These are phyloP conservation scores for Eurois occulta DNA, from an alignment of 2,888 invertebrate species.

Conservation along the genomic window DNA sequence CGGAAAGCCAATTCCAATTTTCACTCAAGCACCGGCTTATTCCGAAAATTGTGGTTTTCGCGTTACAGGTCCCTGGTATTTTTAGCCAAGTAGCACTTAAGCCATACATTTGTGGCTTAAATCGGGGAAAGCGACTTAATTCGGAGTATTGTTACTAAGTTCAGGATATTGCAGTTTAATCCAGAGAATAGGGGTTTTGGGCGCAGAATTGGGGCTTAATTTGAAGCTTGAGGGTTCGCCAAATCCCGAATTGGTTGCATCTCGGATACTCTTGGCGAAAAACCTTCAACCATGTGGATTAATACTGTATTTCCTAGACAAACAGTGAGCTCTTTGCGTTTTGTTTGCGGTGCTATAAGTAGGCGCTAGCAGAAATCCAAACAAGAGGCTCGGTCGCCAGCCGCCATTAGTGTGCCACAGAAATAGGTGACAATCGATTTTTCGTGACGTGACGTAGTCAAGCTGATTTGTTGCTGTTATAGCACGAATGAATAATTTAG, in stretches of 20 bases:
- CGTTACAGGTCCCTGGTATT: conserved; percentile 24
- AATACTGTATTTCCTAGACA: conserved; percentile 1
- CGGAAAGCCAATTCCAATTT: conserved; percentile 40
- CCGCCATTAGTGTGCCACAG: conserved; percentile 61
- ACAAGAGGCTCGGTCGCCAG: conserved; percentile 63
- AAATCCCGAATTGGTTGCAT: conserved; percentile 49
- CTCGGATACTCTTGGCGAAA: not conserved
- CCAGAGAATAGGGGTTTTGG: conserved; percentile 37
- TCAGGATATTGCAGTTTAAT: conserved; percentile 59
- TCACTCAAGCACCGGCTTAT: conserved; percentile 39
- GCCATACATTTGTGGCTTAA: conserved; percentile 50
- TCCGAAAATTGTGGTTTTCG: conserved; percentile 41
- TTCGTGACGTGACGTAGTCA: conserved; percentile 58
- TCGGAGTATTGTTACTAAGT: conserved; percentile 43
- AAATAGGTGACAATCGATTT: conserved; percentile 71
- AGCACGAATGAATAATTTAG: conserved; percentile 29
- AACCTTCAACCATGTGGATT: not conserved
- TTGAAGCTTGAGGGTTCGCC: conserved; percentile 23
- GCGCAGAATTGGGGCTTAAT: conserved; percentile 35
- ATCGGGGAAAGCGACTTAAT: conserved; percentile 48
- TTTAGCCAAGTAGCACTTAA: conserved; percentile 42
- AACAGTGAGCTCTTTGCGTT: conserved; percentile 11
- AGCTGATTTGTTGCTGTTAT: conserved; percentile 49
- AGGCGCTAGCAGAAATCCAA: conserved; percentile 57
- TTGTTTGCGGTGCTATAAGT: conserved; percentile 26